Evolutionary conservation across 2,797 vertebrate species (phyloP).

Genomic region (Phalloptychus januarius): DNA sequence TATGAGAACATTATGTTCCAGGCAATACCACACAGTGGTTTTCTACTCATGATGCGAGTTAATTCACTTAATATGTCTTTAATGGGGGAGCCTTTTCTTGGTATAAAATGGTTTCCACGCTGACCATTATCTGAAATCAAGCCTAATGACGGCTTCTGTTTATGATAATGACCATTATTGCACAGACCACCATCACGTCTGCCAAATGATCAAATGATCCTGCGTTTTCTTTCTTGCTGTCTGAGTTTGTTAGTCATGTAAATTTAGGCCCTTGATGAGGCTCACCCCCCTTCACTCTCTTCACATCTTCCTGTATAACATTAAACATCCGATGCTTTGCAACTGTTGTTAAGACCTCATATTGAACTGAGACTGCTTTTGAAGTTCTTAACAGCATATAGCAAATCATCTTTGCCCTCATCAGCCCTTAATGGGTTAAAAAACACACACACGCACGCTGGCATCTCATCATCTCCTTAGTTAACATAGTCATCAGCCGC

Average conservation of each 20-base stretch:
- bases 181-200: slow-evolving; percentile 75
- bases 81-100: slow-evolving; percentile 79
- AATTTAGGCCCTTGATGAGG: slow-evolving; percentile 74
- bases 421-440: slow-evolving; percentile 63
- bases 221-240: slow-evolving; percentile 70
- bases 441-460: slow-evolving; percentile 21
- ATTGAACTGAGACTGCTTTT: slow-evolving; percentile 71
- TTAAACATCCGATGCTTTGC: slow-evolving; percentile 59
- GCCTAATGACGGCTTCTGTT: slow-evolving; percentile 79
- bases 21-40: slow-evolving; percentile 74
- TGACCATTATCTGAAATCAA: slow-evolving; percentile 83
- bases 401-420: slow-evolving; percentile 63
- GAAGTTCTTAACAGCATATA: slow-evolving; percentile 70
- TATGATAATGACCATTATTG: slow-evolving; percentile 82
- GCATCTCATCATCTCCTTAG: slow-evolving; percentile 54
- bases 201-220: slow-evolving; percentile 81
- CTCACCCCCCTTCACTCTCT: slow-evolving; percentile 34
- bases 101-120: slow-evolving; percentile 77
- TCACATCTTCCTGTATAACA: slow-evolving; percentile 62
- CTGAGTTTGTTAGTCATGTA: slow-evolving; percentile 77
- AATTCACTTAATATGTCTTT: slow-evolving; percentile 83
- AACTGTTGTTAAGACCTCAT: slow-evolving; percentile 68
- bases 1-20: slow-evolving; percentile 78
- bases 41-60: slow-evolving; percentile 76
- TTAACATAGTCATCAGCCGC: slow-evolving; percentile 62